phyloP scores from a whole-genome alignment of 2,888 invertebrate genomes.

The Lasioglossum zephyrum region DNA sequence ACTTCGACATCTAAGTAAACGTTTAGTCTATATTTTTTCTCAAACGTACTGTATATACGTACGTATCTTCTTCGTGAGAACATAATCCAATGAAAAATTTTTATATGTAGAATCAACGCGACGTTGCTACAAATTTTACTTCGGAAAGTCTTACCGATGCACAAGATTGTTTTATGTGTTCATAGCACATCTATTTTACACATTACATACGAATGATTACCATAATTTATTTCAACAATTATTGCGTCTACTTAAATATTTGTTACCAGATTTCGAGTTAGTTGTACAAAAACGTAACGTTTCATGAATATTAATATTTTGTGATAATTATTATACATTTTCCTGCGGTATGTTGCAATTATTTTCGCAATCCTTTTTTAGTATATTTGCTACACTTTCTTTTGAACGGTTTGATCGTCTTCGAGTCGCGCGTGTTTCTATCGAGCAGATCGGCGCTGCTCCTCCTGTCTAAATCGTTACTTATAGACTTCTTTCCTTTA shows the following conservation, averaged over 20 bases:
- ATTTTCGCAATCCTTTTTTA: constrained; percentile 73
- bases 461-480: constrained; percentile 34
- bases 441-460: constrained; percentile 70
- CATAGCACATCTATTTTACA: constrained; percentile 1
- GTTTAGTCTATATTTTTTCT: background rate
- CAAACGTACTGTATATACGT: background rate
- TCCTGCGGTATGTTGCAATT: constrained; percentile 6
- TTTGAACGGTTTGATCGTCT: constrained; percentile 80
- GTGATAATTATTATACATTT: background rate
- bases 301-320: background rate
- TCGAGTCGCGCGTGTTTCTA: constrained; percentile 82
- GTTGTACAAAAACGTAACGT: background rate
- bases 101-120: background rate
- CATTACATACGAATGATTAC: background rate
- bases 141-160: background rate
- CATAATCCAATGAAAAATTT: background rate
- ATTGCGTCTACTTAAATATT: background rate
- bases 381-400: constrained; percentile 78
- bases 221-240: constrained; percentile 9
- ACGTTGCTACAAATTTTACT: background rate
- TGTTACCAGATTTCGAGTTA: background rate
- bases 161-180: background rate
- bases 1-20: background rate
- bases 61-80: background rate
- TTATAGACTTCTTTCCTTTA: constrained; percentile 70